Evolutionary conservation across 2,797 vertebrate genomes (phyloP).

Genomic region (Gobionotothen gibberifrons): DNA sequence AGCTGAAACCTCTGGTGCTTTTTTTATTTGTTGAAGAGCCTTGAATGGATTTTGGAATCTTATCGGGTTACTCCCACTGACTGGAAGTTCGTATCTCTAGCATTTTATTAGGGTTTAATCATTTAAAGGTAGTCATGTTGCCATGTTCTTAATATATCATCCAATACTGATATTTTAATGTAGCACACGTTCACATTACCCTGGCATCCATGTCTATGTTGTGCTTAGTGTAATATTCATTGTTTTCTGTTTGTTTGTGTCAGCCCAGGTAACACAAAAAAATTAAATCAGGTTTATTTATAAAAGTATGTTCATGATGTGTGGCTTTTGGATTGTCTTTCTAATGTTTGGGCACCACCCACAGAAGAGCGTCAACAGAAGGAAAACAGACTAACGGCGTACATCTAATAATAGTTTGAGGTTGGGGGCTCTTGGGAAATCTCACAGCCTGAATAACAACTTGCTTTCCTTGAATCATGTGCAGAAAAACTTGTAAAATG

Average conservation of each 20-base stretch:
- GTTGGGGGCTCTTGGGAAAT: slow-evolving; percentile 73
- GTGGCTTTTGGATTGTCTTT: slow-evolving; percentile 51
- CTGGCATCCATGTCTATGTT: neutral
- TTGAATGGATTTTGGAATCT: slow-evolving; percentile 7
- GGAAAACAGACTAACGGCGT: slow-evolving; percentile 66
- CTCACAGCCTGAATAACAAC: slow-evolving; percentile 76
- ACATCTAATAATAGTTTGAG: slow-evolving; percentile 79
- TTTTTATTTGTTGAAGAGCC: neutral
- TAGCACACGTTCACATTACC: neutral
- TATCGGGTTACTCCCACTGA: slow-evolving; percentile 5
- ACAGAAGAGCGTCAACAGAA: slow-evolving; percentile 62
- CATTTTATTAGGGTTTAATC: slow-evolving; percentile 13
- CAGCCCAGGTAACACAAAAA: slow-evolving; percentile 18
- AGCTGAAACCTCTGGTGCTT: slow-evolving; percentile 27
- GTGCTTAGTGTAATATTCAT: neutral
- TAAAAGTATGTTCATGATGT: slow-evolving; percentile 32
- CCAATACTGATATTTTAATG: neutral
- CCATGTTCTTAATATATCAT: slow-evolving; percentile 12
- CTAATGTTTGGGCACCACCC: slow-evolving; percentile 70
- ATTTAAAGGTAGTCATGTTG: neutral
- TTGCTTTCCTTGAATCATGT: slow-evolving; percentile 75
- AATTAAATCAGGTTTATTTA: slow-evolving; percentile 44
- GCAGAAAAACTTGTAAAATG: slow-evolving; percentile 53
- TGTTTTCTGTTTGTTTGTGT: slow-evolving; percentile 29
- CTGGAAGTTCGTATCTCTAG: neutral